Evolutionary conservation across 2,797 vertebrate genomes (phyloP), one percentile per base, ranked within the genome.

Genomic region (Parauchenoglanis ngamensis): DNA sequence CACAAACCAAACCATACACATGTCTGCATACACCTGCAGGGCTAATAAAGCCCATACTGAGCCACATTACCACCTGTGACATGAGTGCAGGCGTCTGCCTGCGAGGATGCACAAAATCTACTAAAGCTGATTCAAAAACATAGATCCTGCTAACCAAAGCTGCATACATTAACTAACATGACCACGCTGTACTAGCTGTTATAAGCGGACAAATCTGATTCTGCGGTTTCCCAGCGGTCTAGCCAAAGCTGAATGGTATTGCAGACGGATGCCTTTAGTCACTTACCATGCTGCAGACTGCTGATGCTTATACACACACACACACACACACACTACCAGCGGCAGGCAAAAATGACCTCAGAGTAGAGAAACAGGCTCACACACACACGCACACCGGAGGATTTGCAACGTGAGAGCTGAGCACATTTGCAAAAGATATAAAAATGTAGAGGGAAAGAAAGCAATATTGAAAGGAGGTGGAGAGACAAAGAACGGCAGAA

Each of bases 211-310:
- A 46, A 0, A 25, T 72, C 23, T 44, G 77, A 77, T 78, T 31
- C 82, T 78, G 81, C 21, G 7, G 12, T 76, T 44, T 44, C 59
- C 25, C 46, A 84, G 40, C 1, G 21, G 40, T 61, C 25, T 56
- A 54, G n/a, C 15, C 17, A 68, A 67, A 31, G 46, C 81, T 23
- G 57, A 61, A 65, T n/a, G 11, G 28, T 75, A 59, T 40, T 75
- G 40, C 57, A 80, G 84, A 84, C 28, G n/a, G 67, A 87, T 46
- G 46, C 12, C 31, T 40, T 0, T 89, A 87, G 89, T 56, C 85
- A 92, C 93, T 93, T 92, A 94, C 92, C 93, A 94, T 94, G 89
- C 90, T 90, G 91, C 89, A 90, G 91, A 92, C 87, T 80, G 86
- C 86, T 86, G 88, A 90, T 46, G 61, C 81, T 80, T 72, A 40